Conservation (phyloP, 2,113 vertebrate genomes). For the Todiramphus saurophagus region DNA sequence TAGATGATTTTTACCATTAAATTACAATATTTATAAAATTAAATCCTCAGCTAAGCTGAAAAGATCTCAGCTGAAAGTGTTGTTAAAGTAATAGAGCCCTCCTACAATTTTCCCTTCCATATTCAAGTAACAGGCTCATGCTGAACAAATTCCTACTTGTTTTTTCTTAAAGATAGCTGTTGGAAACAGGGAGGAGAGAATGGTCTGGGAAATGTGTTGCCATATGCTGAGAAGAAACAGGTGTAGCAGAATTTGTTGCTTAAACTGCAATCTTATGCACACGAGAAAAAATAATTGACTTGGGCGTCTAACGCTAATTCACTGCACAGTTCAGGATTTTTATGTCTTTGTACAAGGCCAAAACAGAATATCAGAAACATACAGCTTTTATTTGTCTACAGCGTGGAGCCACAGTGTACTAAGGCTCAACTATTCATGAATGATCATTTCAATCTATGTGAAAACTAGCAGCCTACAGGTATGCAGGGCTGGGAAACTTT, state of each 20-base stretch:
- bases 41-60: background rate
- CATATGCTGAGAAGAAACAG: background rate
- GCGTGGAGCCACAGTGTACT: fast-evolving
- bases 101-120: background rate
- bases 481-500: background rate
- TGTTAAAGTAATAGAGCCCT: background rate
- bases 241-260: background rate
- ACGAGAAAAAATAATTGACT: background rate
- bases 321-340: background rate
- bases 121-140: background rate
- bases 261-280: background rate
- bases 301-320: background rate
- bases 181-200: background rate
- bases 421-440: background rate
- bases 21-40: background rate
- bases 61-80: background rate
- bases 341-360: background rate
- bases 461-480: background rate
- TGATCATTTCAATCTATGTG: background rate
- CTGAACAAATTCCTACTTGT: background rate
- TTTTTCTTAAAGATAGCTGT: background rate
- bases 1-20: background rate
- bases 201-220: background rate
- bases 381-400: background rate
- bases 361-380: background rate